Evolutionary conservation across 2,888 invertebrate genomes (phyloP), one percentile per base, ranked within the genome.

Genomic region (Rhagophthalmus giganteus): DNA sequence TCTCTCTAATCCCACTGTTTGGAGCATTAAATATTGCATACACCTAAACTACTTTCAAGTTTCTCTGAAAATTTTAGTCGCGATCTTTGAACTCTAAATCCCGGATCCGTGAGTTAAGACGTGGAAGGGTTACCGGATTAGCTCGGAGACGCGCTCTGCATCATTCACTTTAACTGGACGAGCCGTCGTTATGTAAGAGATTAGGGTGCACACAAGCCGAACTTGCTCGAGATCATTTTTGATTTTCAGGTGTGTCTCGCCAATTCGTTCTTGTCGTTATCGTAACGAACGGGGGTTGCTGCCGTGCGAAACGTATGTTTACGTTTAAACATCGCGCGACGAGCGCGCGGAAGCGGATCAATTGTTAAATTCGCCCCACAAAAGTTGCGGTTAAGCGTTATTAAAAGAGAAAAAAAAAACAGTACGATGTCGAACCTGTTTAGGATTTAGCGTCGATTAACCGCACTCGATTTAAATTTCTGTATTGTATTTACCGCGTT

Each of bases 11-110:
- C 71, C 68, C 54, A 62, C 62, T 69, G 70, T 69, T 70, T 67
- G 67, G 66, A 61, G 64, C 63, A 71, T 72, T 72, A 70, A 72
- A 71, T 72, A 71, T 72, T 70, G 66, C 68, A 69, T 64, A 65
- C 67, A 65, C 67, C 66, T 57, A 60, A 65, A 66, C 65, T 66
- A 69, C 67, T 70, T 68, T 66, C 63, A 61, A 66, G 62, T 63
- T 62, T 54, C 53, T 46, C 58, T 61, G 55, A 62, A 67, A 66
- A 65, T 63, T 64, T 63, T 57, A 54, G 63, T 58, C 59, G 35
- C 46, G 54, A 62, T 61, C 62, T 62, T 59, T 61, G 61, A 62
- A 62, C 60, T 61, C 55, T 39, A 53, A 57, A 59, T 54, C 55
- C 57, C 28, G 41, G 50, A 54, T 50, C 42, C 53, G 53, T 44